phyloP scores from a whole-genome alignment of 2,888 invertebrate species.

The Watsonalla cultraria region DNA sequence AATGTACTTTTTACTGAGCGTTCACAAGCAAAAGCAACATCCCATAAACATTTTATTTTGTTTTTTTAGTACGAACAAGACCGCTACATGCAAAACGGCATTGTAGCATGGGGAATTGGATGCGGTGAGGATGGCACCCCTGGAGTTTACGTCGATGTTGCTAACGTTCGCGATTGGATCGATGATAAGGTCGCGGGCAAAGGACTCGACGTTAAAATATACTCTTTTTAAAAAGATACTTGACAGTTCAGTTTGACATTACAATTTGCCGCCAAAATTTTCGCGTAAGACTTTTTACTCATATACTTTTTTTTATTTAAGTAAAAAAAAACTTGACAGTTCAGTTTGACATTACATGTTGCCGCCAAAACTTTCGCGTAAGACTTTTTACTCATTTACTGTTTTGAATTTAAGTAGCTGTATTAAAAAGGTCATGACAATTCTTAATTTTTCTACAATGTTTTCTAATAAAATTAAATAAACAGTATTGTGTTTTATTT shows the following conservation, averaged over 20 bases:
- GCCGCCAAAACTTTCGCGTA: neutral
- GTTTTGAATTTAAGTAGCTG: neutral
- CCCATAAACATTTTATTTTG: neutral
- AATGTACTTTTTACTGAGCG: too few species aligned
- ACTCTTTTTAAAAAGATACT: constrained; percentile 16
- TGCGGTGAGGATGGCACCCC: constrained; percentile 83
- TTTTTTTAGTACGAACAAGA: constrained; percentile 40
- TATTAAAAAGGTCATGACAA: neutral
- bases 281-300: neutral
- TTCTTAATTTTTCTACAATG: neutral
- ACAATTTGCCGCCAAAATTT: neutral
- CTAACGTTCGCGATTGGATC: constrained; percentile 83
- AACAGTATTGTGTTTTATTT: neutral
- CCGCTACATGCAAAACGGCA: constrained; percentile 72
- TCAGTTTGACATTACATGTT: neutral
- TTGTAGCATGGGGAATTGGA: constrained; percentile 91
- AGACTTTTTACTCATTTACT: neutral
- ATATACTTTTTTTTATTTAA: too few species aligned
- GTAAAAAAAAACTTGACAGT: constrained; percentile 1
- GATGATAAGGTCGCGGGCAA: constrained; percentile 75
- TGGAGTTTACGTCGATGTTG: constrained; percentile 86
- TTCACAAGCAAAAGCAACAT: too few species aligned
- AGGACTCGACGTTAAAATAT: constrained; percentile 57
- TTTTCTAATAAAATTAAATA: neutral
- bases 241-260: neutral